Base-by-base conservation (phyloP, 2,797 vertebrate species). In the Diplodus puntazzo region DNA sequence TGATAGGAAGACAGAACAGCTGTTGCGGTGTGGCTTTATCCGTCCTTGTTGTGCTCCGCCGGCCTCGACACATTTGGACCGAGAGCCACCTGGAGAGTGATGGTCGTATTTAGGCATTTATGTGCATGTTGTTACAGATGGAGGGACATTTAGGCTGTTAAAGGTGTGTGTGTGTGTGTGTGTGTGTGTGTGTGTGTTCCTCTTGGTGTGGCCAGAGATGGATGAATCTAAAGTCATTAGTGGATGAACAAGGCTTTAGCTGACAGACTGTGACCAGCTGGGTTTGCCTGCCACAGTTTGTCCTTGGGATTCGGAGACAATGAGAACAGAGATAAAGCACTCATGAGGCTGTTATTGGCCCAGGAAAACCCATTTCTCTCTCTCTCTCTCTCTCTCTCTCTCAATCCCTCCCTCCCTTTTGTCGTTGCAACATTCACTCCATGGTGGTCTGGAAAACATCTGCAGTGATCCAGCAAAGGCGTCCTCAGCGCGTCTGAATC, bases 251-350 rank as follows among this genome's bases (percentile, higher is more conserved):
- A 82, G 81, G 84, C 81, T 85, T 77, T 52, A 49, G 66, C 72
- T 77, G 83, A 75, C 83, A 84, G 84, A 80, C 82, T 87, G 89
- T 90, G 87, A 90, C 87, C 82, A 50, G 78, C 39, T 18, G 45
- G 21, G 50, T 78, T 53, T 50, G 68, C 63, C 48, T 58, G 75
- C 70, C 66, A 79, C 65, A 57, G 72, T 83, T 69, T 84, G 90
- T 87, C 90, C 88, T 92, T 92, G 85, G 65, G 66, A 75, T 75
- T 67, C 60, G 25, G 50, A 82, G 60, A 87, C 69, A 60, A 81
- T 69, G 78, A 83, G 61, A 79, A 39, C 16, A 74, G 75, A 79
- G 81, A 87, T 64, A 65, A 84, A 86, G 70, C 43, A 73, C 73
- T 72, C 63, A 63, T 62, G 69, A 42, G 39, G 39, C 64, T 68